Evolutionary conservation across 2,113 vertebrate species (phyloP), one percentile per base, ranked within the genome.

Genomic region (Nannobrachium achirus): DNA sequence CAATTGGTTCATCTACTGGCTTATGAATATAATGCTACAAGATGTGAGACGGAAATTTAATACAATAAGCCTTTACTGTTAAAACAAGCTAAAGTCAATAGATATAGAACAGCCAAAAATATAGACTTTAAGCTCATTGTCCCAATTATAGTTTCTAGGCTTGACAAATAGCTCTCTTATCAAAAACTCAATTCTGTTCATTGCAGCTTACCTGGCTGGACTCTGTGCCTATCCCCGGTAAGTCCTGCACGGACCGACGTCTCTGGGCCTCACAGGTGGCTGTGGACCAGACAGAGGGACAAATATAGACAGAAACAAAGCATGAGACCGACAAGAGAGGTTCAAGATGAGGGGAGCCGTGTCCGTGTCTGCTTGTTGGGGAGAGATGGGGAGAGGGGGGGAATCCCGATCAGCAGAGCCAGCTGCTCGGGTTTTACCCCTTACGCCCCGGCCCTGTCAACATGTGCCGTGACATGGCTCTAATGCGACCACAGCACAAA

Each of bases 171-270:
- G 5, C 3, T 14, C 1, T 5, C 45, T 48, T 14, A 48, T 14
- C 45, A 14, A 38, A n/a, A 6, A 2, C 33, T 13, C 1, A 33
- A 33, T 10, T 39, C 41, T 9, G 13, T 4, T 7, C 14, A 60
- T 50, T 56, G 70, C 40, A 38, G 42, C 58, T 93, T 95, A 99
- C 98, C 95, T 97, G 98, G 91, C 90, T 95, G 86, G 96, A 93
- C 76, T 99, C 98, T 64, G 93, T 93, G 84, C 93, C 92, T 83
- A 96, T 88, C 76, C 93, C 92, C 52, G 93, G 94, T 66, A 99
- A 94, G 76, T 99, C 98, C 92, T 99, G 98, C 71, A 99, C 93
- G 59, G 98, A 99, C 82, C 95, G 96, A 53, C 97, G 96, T 87
- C 98, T 95, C 91, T 96, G 95, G 61, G 95, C 89, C 64, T 97